Base-by-base conservation (phyloP, 2,113 vertebrate species). In the Elanus axillaris region DNA sequence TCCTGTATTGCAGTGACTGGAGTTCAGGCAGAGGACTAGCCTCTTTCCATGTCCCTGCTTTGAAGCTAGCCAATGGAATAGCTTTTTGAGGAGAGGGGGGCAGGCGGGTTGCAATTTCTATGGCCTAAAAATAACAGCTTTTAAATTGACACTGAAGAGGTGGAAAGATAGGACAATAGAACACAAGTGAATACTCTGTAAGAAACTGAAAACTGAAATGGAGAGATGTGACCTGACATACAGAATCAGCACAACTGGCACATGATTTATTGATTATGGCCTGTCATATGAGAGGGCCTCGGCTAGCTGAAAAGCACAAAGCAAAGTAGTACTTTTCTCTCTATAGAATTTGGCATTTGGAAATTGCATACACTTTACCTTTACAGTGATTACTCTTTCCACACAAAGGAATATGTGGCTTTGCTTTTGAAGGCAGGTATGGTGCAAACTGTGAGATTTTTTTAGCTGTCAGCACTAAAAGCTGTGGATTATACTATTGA, bases 191-290 rank as follows among this genome's bases (percentile, higher is more conserved):
- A 94, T 79, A 34, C 53, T 73, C 88, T 42, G 36, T 75, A 91
- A 94, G 93, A 94, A 93, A 93, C 80, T 87, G n/a, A 69, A 87
- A 94, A 66, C 45, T 62, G 84, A 94, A 92, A 94, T 20, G 73
- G 66, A 82, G 86, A 94, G 83, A 87, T 85, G 87, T 25, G 86
- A 91, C 84, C 86, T 78, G 88, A 93, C 89, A 78, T 66, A 68
- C 17, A 73, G 93, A 91, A 95, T 94, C 94, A 94, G 73, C 76
- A 89, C 86, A 95, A 95, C 89, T 76, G 58, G 84, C 69, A 87
- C 86, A 95, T 97, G 96, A 95, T 95, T 94, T 97, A 94, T 96
- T 97, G 94, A 97, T 96, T 97, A 95, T 62, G 73, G 86, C 86
- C 74, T 97, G 96, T 91, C 95, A 90, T 81, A 75, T 66, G 80